A percentile compares a stretch with the other conserved stretches of the same genome.
phyloP scores from a whole-genome alignment of 2,888 invertebrate genomes.

The Coleophora deauratella region DNA sequence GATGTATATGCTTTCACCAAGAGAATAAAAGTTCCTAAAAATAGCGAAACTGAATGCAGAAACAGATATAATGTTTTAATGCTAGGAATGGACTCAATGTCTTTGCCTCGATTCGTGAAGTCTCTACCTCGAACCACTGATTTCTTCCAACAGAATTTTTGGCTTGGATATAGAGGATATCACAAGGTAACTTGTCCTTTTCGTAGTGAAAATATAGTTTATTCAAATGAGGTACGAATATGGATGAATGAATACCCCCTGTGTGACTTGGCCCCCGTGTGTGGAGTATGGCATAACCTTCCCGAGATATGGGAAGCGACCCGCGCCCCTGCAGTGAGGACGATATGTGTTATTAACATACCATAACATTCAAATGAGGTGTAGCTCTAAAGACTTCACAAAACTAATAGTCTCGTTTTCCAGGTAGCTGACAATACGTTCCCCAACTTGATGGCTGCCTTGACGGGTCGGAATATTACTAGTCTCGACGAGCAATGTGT shows the following conservation, averaged over 20 bases:
- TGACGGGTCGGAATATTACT: conserved; percentile 79
- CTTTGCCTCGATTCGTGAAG: conserved; percentile 82
- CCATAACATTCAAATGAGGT: too few species aligned
- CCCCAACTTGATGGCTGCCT: conserved; percentile 89
- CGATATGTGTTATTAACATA: too few species aligned
- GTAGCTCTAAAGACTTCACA: neutral
- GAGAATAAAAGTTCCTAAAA: conserved; percentile 44
- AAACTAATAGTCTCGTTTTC: conserved; percentile 13
- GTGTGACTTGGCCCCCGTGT: too few species aligned
- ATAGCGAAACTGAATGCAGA: conserved; percentile 18
- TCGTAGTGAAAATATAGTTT: neutral
- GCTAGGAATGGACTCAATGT: conserved; percentile 90
- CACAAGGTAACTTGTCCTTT: conserved; percentile 62
- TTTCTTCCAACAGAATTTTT: conserved; percentile 79
- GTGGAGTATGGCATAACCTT: too few species aligned
- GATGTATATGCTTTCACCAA: conserved; percentile 62
- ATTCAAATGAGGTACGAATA: too few species aligned
- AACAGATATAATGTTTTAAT: conserved; percentile 76
- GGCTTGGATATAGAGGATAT: conserved; percentile 84
- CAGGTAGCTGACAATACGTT: conserved; percentile 92
- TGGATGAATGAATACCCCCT: too few species aligned
- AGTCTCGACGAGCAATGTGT: conserved; percentile 64
- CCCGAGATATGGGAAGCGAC: too few species aligned
- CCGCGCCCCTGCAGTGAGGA: too few species aligned
- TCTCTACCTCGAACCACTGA: conserved; percentile 82